Conservation (phyloP, 2,113 vertebrate genomes). For the Clinocottus analis region DNA sequence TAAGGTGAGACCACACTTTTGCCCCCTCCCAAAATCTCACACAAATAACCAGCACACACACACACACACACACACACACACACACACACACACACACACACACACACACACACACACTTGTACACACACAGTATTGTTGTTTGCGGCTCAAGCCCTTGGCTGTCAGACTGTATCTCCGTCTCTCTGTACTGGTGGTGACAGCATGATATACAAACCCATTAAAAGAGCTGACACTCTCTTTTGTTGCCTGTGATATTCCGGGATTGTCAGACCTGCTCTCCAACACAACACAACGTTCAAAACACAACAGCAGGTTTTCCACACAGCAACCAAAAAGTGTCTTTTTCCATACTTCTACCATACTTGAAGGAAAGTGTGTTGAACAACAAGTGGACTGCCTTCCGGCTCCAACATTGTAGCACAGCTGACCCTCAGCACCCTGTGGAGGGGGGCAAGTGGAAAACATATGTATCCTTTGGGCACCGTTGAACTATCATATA, state of each 20-base stretch:
- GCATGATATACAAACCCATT: conserved; percentile 39
- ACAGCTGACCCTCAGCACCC: not conserved
- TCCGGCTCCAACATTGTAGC: not conserved
- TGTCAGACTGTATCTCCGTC: conserved; percentile 48
- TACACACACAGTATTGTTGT: conserved; percentile 24
- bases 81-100: conserved; percentile 40
- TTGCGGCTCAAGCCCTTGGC: conserved; percentile 38
- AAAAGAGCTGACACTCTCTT: conserved; percentile 39
- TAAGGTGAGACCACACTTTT: conserved; percentile 59
- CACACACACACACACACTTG: conserved; percentile 41
- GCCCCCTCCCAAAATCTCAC: conserved; percentile 39
- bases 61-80: conserved; percentile 41
- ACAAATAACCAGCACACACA: conserved; percentile 49
- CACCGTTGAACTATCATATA: not conserved
- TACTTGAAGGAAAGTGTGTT: not conserved
- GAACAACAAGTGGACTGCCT: not conserved
- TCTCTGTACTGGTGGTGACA: conserved; percentile 41
- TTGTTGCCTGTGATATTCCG: conserved; percentile 38
- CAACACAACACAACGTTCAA: conserved; percentile 6
- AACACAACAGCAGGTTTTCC: conserved; percentile 17
- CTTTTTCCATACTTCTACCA: not conserved
- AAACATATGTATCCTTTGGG: conserved; percentile 1
- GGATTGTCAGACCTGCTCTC: conserved; percentile 18
- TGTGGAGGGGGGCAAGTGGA: not conserved
- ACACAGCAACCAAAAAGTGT: not conserved